Evolutionary conservation across 2,888 invertebrate genomes (phyloP), one percentile per base, ranked within the genome.

Genomic region (Beris morrisii): DNA sequence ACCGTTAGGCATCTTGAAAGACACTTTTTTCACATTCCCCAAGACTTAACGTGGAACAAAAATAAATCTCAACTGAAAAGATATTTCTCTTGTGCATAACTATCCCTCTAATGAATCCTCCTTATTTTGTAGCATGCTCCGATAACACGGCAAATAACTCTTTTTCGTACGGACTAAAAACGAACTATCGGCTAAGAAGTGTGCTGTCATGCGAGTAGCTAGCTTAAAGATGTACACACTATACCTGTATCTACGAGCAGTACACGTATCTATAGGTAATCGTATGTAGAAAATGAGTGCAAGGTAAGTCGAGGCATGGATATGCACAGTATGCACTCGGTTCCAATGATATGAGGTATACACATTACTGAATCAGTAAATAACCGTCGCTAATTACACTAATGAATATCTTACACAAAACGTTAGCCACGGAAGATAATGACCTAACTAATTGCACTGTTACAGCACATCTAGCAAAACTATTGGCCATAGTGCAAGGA

Each of bases 331-430:
- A 22, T 65, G 65, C 56, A 56, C 43, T 56, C n/a, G n/a, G 54
- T 46, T 28, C n/a, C 48, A 13, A 22, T 48, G 38, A 48, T 48
- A 48, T 48, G 38, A n/a, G 50, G 65, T 38, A 45, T 46, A 31
- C 38, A 53, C 54, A 48, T 58, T 66, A 56, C 63, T 56, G 67
- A 67, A 56, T 67, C 61, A 65, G 69, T 69, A 69, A 69, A 69
- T 69, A 69, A 67, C 69, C 67, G 57, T 57, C 46, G 65, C 69
- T 69, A 69, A 69, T 69, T 69, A 67, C 69, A 61, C 69, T 69
- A 69, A 69, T 69, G 69, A 69, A 69, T 69, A 67, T 69, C 69
- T 69, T 67, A 67, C 65, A 67, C 65, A 69, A 69, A 69, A 69
- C 65, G 69, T 67, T 69, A 65, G 67, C 63, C 69, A 67, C 58